Conservation (phyloP, 2,113 vertebrate species). For the Syngnathus typhle region DNA sequence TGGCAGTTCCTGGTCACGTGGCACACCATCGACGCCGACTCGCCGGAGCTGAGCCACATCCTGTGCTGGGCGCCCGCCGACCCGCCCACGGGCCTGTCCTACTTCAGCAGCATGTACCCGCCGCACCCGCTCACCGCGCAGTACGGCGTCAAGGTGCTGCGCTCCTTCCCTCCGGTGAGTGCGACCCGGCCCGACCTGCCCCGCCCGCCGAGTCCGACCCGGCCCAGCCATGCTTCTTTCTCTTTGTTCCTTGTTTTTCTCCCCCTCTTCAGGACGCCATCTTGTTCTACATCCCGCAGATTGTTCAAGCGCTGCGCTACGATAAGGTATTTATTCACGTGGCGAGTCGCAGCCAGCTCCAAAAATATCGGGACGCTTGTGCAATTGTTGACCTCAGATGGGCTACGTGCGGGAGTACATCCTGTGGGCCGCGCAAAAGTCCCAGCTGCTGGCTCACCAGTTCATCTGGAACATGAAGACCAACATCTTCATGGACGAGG, state of each 20-base stretch:
- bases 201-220: too few relatives aligned
- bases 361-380: background rate
- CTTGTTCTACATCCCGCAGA: conserved; percentile 98
- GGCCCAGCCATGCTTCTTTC: background rate
- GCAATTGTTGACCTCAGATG: conserved; percentile 73
- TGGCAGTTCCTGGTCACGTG: conserved; percentile 91
- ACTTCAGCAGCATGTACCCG: conserved; percentile 98
- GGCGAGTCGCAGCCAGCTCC: too few relatives aligned
- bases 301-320: conserved; percentile 92
- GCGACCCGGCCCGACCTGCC: background rate
- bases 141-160: conserved; percentile 93
- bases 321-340: conserved; percentile 80
- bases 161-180: conserved; percentile 94
- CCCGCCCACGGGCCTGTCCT: conserved; percentile 93
- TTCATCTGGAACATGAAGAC: conserved; percentile 99
- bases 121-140: conserved; percentile 96
- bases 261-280: conserved; percentile 83
- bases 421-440: conserved; percentile 93
- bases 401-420: conserved; percentile 97
- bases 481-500: conserved; percentile 93
- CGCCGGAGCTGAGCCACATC: conserved; percentile 93
- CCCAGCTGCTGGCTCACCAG: conserved; percentile 94
- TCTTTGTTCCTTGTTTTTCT: background rate
- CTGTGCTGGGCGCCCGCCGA: conserved; percentile 94
- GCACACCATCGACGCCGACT: conserved; percentile 97